Base-by-base conservation (phyloP, 1,140 invertebrate species). In the Pseudomyrmex flavicornis region DNA sequence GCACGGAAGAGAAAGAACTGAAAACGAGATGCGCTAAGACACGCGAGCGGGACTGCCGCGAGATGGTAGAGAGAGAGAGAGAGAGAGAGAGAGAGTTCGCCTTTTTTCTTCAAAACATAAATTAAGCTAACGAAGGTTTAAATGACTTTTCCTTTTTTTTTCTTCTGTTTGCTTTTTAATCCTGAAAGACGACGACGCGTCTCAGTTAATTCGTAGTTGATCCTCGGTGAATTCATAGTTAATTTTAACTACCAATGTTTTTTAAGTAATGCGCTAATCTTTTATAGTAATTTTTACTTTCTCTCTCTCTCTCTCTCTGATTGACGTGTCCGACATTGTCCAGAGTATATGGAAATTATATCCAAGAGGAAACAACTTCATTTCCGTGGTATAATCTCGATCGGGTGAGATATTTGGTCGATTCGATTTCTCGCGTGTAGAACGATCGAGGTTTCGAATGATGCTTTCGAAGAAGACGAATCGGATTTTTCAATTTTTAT, bases 401-500 rank as follows among this genome's bases (percentile, higher is more conserved):
- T 69, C 66, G 54, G 65, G n/a, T 20, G 26, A 12, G 26, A 63
- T 70, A 68, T 52, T 9, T 52, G 15, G n/a, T 65, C 44, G 58
- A 80, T 69, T 50, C 15, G 70, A 69, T 62, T 4, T 73, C 26
- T 17, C 63, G 15, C n/a, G 59, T 1, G 0, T 20, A 12, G 74
- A 17, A 59, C 8, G 58, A 13, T 54, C 48, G 35, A 56, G 44
- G 12, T 58, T 62, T 48, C 20, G 46, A 50, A 52, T 58, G 50
- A 26, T 48, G 7, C 26, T 26, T 26, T 26, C 58, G 15, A 26
- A 20, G 10, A 73, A n/a, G 26, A 35, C 22, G 72, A 8, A 22
- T 54, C 44, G 12, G 0, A 72, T 44, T 80, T 87, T 75, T 76
- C 85, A 80, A 88, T 87, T 88, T 87, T 88, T 80, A 56, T 58